Evolutionary conservation across 2,113 vertebrate species (phyloP), one percentile per base, ranked within the genome.

Genomic region (Crotalus viridis): DNA sequence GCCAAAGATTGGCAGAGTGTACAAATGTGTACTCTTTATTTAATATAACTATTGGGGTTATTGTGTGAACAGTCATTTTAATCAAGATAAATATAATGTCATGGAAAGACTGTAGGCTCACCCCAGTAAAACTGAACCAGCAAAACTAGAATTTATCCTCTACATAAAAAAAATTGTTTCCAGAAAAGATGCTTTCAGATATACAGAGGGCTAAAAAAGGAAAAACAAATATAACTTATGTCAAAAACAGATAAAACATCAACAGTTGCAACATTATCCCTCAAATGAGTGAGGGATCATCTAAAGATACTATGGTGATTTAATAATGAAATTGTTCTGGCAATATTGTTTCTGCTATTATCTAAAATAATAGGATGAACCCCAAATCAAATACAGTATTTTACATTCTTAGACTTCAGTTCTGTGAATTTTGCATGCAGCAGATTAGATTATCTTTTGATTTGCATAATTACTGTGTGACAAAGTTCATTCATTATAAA

Each of bases 1-100:
- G 55, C 69, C n/a, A 86, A 48, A 93, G 69, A 93, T 54, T 90
- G 88, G 13, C 74, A 93, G 43, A 86, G 46, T 90, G 74, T 74
- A 19, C 61, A 89, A 86, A 93, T 93, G 39, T 86, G 55, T 93
- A 21, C 55, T 86, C 55, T 88, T 92, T 59, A 89, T 89, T 92
- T 92, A 89, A 92, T 92, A 54, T n/a, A 56, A 61, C 85, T 43
- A 39, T 52, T 46, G 24, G 12, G 69, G 10, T 48, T 92, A 43
- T 89, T 85, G 85, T 51, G 43, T 57, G 54, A 61, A 90, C 46
- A 61, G 54, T 8, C 55, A 86, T 89, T 59, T 89, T 61, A 93
- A 86, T 61, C 85, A 85, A 90, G 43, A 86, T 90, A 85, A 85
- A 85, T 26, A 51, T 81, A 89, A 93, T n/a, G 55, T 90, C 74